Conservation (phyloP, 1,140 invertebrate genomes). For the Megalopta genalis region DNA sequence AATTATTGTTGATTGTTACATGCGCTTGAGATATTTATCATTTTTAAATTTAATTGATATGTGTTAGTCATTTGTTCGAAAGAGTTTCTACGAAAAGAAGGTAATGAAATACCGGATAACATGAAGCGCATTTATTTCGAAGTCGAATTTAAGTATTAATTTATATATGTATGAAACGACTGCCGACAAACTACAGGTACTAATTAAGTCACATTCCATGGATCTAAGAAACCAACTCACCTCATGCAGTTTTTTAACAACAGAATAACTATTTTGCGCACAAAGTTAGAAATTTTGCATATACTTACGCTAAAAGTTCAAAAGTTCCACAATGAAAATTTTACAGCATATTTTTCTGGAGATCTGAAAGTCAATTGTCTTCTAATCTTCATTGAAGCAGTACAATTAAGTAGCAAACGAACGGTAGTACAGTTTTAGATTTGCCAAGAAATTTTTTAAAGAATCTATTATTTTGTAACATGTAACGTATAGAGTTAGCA, state of each 20-base stretch:
- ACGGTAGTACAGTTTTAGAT: slow-evolving; percentile 6
- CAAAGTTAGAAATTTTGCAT: background rate
- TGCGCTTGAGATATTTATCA: slow-evolving; percentile 57
- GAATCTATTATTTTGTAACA: slow-evolving; percentile 35
- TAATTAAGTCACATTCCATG: slow-evolving; percentile 39
- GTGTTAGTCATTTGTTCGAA: slow-evolving; percentile 27
- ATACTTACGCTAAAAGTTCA: background rate
- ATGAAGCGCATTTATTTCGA: slow-evolving; percentile 8
- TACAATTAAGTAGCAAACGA: slow-evolving; percentile 7
- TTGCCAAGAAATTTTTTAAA: slow-evolving; percentile 9
- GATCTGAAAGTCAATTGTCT: slow-evolving; percentile 23
- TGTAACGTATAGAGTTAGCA: slow-evolving; percentile 27
- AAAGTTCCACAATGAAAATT: slow-evolving; percentile 5
- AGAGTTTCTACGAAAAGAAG: slow-evolving; percentile 8
- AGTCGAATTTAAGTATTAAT: slow-evolving; percentile 5
- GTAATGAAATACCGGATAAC: background rate
- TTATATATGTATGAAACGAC: slow-evolving; percentile 19
- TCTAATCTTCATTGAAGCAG: background rate
- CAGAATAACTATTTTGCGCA: slow-evolving; percentile 21
- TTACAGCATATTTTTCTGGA: slow-evolving; percentile 17
- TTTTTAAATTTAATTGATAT: slow-evolving; percentile 49
- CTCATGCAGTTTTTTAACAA: slow-evolving; percentile 6
- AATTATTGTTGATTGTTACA: slow-evolving; percentile 67
- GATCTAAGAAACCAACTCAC: slow-evolving; percentile 11
- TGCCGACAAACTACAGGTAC: slow-evolving; percentile 17